Evolutionary conservation across 2,888 invertebrate genomes (phyloP).

Genomic region (Artemia sinica): DNA sequence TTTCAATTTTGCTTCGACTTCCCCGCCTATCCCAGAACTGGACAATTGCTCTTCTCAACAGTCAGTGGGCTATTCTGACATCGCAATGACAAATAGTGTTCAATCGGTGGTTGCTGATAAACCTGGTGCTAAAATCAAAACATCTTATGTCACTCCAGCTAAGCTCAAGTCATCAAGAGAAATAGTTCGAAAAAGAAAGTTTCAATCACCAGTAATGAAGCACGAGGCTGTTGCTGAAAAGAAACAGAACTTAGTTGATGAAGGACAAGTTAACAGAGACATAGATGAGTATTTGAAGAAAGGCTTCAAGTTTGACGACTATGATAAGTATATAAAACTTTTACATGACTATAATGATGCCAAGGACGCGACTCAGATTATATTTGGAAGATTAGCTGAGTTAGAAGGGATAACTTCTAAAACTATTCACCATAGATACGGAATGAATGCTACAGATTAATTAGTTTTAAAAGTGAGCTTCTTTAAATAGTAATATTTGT

Average conservation of each 20-base stretch:
- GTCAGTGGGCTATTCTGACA: no score
- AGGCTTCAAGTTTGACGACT: conserved; percentile 25
- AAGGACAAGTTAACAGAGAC: conserved; percentile 24
- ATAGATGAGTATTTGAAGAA: conserved; percentile 23
- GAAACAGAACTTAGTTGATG: neutral
- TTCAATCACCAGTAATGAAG: no score
- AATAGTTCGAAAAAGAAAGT: no score
- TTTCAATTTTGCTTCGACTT: no score
- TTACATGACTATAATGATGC: conserved; percentile 57
- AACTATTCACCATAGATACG: conserved; percentile 40
- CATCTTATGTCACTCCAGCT: no score
- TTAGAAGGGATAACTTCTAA: conserved; percentile 41
- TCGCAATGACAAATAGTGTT: no score
- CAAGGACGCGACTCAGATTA: conserved; percentile 53
- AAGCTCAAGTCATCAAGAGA: no score
- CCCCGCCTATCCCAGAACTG: no score
- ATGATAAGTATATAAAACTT: conserved; percentile 41
- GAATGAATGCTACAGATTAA: neutral
- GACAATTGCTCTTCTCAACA: no score
- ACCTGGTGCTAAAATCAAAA: no score
- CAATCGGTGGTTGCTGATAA: no score
- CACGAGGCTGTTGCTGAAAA: no score
- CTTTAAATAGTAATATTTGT: neutral
- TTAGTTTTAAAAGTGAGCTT: neutral
- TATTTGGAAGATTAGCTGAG: conserved; percentile 49